A percentile compares a stretch with the other conserved stretches of the same genome.
Conservation (phyloP, 2,113 vertebrate genomes). For the Noctilio leporinus region DNA sequence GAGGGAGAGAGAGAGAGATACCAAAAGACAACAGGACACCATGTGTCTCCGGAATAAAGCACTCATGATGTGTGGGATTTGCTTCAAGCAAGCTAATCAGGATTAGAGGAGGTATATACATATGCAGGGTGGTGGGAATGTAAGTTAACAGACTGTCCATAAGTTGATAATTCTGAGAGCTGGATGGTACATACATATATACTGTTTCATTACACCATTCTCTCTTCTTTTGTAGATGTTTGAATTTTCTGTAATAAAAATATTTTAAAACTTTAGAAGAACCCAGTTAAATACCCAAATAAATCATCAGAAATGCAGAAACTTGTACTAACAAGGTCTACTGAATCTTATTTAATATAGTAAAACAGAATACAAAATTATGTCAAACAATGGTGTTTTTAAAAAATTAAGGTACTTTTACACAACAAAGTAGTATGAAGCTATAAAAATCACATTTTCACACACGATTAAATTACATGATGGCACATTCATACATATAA, state of each 20-base stretch:
- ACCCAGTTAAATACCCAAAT: not conserved
- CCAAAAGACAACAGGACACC: not conserved
- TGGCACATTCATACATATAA: not conserved
- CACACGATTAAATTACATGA: not conserved
- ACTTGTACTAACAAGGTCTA: not conserved
- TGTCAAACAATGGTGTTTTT: not conserved
- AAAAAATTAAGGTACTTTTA: not conserved
- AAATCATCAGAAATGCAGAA: not conserved
- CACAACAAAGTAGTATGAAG: not conserved
- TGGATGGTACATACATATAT: not conserved
- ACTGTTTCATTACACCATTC: not conserved
- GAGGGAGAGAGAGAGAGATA: not conserved
- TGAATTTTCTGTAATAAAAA: not conserved
- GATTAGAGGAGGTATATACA: not conserved
- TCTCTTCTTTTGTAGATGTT: not conserved
- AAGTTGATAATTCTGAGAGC: not conserved
- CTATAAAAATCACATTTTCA: not conserved
- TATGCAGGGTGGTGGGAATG: too few relatives aligned
- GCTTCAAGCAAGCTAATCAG: not conserved
- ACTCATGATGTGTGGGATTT: not conserved
- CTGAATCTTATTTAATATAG: not conserved
- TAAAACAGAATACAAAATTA: not conserved
- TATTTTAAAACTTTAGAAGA: not conserved
- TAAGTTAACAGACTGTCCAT: not conserved
- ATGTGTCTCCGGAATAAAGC: not conserved